Percentiles rank a stretch among this genome's conserved stretches.
Evolutionary conservation across 1,140 invertebrate genomes (phyloP).

Genomic region (Magallana ariakensis): DNA sequence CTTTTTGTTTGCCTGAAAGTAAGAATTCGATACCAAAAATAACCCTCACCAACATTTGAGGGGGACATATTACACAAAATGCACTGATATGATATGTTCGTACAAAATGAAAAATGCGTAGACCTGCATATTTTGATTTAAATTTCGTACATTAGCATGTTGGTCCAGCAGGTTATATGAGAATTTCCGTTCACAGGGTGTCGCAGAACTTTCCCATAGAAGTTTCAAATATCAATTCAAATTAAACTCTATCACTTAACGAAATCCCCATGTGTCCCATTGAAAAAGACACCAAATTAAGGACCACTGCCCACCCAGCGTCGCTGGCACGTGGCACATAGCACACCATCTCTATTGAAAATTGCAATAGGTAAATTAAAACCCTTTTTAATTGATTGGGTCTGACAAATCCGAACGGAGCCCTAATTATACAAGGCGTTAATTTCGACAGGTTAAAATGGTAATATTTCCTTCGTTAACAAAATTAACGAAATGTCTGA

Average conservation of each 20-base stretch:
- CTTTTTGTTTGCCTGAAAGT: too few relatives aligned
- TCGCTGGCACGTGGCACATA: conserved; percentile 18
- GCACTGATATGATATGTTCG: too few relatives aligned
- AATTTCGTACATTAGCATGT: too few relatives aligned
- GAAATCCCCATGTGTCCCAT: conserved; percentile 18
- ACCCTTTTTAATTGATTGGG: conserved; percentile 38
- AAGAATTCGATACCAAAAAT: too few relatives aligned
- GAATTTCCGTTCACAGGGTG: neutral
- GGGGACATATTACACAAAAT: too few relatives aligned
- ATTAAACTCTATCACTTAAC: conserved; percentile 2
- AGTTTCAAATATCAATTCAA: conserved; percentile 23
- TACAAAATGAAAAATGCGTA: too few relatives aligned
- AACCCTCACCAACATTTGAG: too few relatives aligned
- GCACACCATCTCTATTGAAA: conserved; percentile 6
- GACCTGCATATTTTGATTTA: too few relatives aligned
- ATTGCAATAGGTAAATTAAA: conserved; percentile 33
- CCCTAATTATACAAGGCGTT: conserved; percentile 24
- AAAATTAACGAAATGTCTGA: conserved; percentile 33
- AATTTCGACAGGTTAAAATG: neutral
- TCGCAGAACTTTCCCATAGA: neutral
- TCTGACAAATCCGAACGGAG: neutral
- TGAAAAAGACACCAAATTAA: conserved; percentile 36
- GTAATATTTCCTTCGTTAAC: conserved; percentile 26
- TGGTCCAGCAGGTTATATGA: too few relatives aligned
- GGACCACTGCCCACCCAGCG: neutral